These are phyloP conservation scores for Callimorpha dominula DNA, from an alignment of 2,888 invertebrate species.

Conservation along the genomic window DNA sequence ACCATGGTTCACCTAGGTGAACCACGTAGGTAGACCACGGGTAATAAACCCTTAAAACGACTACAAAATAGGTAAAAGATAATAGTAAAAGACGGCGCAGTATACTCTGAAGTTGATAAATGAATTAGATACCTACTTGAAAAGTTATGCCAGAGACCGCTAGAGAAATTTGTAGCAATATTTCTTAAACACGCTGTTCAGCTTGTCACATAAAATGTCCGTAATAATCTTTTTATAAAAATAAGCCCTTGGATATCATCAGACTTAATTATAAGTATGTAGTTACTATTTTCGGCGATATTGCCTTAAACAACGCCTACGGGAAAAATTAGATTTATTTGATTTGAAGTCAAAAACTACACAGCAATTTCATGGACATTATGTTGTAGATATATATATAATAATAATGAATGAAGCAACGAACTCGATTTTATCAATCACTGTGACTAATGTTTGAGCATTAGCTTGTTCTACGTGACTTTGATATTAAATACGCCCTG, in stretches of 20 bases:
- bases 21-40: too few relatives aligned
- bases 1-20: too few relatives aligned
- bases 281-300: background rate
- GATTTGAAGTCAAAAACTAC: slow-evolving; percentile 15
- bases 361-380: slow-evolving; percentile 22
- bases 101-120: background rate
- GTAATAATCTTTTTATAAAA: background rate
- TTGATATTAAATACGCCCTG: slow-evolving; percentile 33
- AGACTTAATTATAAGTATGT: background rate
- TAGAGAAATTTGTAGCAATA: background rate
- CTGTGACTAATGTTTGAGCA: slow-evolving; percentile 34
- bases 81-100: background rate
- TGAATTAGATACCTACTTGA: background rate
- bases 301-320: slow-evolving; percentile 10
- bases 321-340: slow-evolving; percentile 4
- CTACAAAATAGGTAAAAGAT: background rate
- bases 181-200: background rate
- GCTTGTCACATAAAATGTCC: background rate
- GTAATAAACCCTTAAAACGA: background rate
- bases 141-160: background rate
- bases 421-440: slow-evolving; percentile 38
- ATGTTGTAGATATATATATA: slow-evolving; percentile 19
- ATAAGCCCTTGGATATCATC: background rate
- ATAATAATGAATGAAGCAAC: slow-evolving; percentile 23
- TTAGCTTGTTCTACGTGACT: slow-evolving; percentile 38